These are phyloP conservation scores for Craterocephalus amniculus DNA, from an alignment of 2,797 vertebrate genomes.

Conservation along the genomic window DNA sequence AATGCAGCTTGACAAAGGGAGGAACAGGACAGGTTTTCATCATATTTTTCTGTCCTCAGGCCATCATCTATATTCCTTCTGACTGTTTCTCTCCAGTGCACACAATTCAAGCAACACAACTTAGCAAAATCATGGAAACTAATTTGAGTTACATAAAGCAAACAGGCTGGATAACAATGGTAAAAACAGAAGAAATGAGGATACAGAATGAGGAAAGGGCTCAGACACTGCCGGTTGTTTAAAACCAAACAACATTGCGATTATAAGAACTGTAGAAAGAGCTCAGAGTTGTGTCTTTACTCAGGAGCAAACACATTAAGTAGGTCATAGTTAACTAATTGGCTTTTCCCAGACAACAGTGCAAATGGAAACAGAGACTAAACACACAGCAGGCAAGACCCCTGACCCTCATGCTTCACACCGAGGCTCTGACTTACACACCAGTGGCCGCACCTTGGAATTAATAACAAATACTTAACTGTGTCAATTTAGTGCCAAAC, in stretches of 20 bases:
- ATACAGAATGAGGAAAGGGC: slow-evolving; percentile 19
- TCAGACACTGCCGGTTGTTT: slow-evolving; percentile 28
- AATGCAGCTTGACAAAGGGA: slow-evolving; percentile 36
- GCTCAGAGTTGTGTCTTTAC: slow-evolving; percentile 37
- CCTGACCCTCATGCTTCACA: slow-evolving; percentile 37
- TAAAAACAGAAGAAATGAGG: slow-evolving; percentile 14
- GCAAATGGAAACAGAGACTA: slow-evolving; percentile 56
- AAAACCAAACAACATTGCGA: slow-evolving; percentile 36
- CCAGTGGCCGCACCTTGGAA: not conserved
- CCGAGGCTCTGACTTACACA: not conserved
- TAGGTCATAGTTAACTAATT: slow-evolving; percentile 81
- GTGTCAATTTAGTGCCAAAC: not conserved
- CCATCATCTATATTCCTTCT: slow-evolving; percentile 30
- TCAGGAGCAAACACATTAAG: slow-evolving; percentile 63
- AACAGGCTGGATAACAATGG: slow-evolving; percentile 5
- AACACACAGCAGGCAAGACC: slow-evolving; percentile 30
- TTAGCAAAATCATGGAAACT: slow-evolving; percentile 7
- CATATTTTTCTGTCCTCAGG: slow-evolving; percentile 34
- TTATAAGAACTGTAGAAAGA: slow-evolving; percentile 53
- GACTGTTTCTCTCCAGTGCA: slow-evolving; percentile 3
- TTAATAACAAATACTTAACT: not conserved
- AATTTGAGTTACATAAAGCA: slow-evolving; percentile 13
- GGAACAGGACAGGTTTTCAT: slow-evolving; percentile 29
- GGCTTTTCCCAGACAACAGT: slow-evolving; percentile 72
- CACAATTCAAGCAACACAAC: not conserved